These are phyloP conservation scores for Glyphotaelius pellucidus DNA, from an alignment of 2,888 invertebrate species.

Conservation along the genomic window DNA sequence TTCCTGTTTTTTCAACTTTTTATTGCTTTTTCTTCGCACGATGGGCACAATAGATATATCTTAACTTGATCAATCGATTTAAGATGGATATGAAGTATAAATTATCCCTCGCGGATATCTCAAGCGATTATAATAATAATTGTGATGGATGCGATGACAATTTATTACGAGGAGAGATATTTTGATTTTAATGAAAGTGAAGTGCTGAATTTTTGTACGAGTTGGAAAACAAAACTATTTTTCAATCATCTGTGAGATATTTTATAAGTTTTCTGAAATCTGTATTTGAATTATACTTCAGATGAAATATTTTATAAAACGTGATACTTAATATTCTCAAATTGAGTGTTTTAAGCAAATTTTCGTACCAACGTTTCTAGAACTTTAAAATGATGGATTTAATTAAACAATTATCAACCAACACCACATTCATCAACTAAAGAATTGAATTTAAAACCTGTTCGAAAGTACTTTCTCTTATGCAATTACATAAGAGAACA, in stretches of 20 bases:
- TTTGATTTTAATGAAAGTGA: not conserved
- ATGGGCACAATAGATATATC: constrained; percentile 44
- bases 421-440: too few relatives aligned
- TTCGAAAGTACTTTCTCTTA: too few relatives aligned
- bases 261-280: not conserved
- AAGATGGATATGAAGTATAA: constrained; percentile 40
- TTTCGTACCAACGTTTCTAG: too few relatives aligned
- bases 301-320: too few relatives aligned
- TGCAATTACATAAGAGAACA: too few relatives aligned
- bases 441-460: too few relatives aligned
- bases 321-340: too few relatives aligned
- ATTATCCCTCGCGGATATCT: constrained; percentile 21
- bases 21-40: constrained; percentile 56
- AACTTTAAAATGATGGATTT: too few relatives aligned
- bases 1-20: constrained; percentile 64
- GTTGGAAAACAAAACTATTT: not conserved
- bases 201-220: not conserved
- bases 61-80: constrained; percentile 46
- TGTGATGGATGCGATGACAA: constrained; percentile 15
- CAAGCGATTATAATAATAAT: constrained; percentile 20
- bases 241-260: not conserved
- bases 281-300: too few relatives aligned
- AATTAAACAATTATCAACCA: too few relatives aligned
- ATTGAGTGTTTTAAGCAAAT: too few relatives aligned
- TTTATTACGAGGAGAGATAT: not conserved